Evolutionary conservation across 2,113 vertebrate species (phyloP).

Genomic region (Poicephalus meyeri): DNA sequence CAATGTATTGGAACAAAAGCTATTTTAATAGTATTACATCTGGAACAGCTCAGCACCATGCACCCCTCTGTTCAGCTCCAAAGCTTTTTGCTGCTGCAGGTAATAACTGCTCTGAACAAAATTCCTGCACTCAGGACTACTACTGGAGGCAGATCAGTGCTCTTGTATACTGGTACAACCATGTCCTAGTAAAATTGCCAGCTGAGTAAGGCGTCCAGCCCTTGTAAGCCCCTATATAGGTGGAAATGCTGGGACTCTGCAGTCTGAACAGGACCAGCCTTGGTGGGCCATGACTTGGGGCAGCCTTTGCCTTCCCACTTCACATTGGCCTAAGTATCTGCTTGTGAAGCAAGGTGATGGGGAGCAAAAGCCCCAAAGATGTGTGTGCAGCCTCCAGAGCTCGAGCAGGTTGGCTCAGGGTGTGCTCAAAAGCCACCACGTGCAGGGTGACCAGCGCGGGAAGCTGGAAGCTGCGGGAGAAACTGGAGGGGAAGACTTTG

Average conservation of each 20-base stretch:
- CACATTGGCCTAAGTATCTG: background rate
- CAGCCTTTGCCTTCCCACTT: background rate
- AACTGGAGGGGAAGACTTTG: background rate
- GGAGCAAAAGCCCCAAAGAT: background rate
- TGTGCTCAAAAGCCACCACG: fast-evolving
- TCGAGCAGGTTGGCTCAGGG: background rate
- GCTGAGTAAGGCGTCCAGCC: background rate
- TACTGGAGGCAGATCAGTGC: background rate
- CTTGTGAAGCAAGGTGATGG: background rate
- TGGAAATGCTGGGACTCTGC: background rate
- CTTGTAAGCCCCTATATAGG: fast-evolving
- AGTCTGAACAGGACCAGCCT: background rate
- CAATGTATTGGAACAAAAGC: constrained; percentile 31
- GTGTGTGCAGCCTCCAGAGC: background rate
- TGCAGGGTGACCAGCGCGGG: fast-evolving
- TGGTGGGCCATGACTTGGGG: background rate
- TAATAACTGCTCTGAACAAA: background rate
- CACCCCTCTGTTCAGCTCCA: background rate
- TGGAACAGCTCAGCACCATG: background rate
- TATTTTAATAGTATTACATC: background rate
- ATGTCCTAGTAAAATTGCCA: background rate
- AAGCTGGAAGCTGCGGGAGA: background rate
- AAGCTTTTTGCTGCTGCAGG: background rate
- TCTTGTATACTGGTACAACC: background rate
- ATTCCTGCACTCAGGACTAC: background rate